phyloP scores from a whole-genome alignment of 23 tunicate species.

The Ciona savignyi region DNA sequence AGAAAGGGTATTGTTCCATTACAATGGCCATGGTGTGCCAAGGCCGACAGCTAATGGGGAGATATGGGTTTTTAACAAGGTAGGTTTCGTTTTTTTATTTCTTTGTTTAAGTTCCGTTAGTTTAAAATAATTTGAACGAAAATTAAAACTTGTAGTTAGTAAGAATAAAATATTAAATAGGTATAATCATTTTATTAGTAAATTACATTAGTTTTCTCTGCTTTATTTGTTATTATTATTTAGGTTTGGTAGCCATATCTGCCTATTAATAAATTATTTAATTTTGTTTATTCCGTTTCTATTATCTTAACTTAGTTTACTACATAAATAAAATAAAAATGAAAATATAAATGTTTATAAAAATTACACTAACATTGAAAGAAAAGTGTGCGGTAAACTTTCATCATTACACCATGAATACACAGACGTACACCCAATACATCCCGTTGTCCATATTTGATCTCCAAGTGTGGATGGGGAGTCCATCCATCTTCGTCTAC shows the following conservation, averaged over 20 bases:
- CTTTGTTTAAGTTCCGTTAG: background rate
- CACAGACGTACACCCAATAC: slow-evolving; percentile 10
- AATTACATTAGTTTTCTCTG: too few relatives aligned
- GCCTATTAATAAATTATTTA: too few relatives aligned
- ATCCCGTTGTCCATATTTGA: slow-evolving; percentile 93
- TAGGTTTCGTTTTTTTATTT: background rate
- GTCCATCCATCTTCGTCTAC: slow-evolving; percentile 82
- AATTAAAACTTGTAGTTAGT: too few relatives aligned
- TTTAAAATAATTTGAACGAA: too few relatives aligned
- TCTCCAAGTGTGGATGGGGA: slow-evolving; percentile 89
- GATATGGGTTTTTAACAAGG: slow-evolving; percentile 98
- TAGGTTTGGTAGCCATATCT: too few relatives aligned
- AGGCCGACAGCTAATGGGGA: slow-evolving; percentile 94
- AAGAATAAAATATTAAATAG: too few relatives aligned
- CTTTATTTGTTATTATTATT: too few relatives aligned
- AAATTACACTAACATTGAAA: background rate
- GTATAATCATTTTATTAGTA: too few relatives aligned
- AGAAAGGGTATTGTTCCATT: slow-evolving; percentile 92
- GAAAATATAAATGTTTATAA: too few relatives aligned
- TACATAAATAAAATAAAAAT: too few relatives aligned
- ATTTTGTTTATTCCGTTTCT: too few relatives aligned
- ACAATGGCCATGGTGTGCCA: slow-evolving; percentile 99
- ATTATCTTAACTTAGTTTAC: too few relatives aligned
- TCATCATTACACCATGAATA: background rate
- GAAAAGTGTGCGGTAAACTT: background rate